Evolutionary conservation across 1,140 invertebrate genomes (phyloP).

Genomic region (Hypsibius dujardini): DNA sequence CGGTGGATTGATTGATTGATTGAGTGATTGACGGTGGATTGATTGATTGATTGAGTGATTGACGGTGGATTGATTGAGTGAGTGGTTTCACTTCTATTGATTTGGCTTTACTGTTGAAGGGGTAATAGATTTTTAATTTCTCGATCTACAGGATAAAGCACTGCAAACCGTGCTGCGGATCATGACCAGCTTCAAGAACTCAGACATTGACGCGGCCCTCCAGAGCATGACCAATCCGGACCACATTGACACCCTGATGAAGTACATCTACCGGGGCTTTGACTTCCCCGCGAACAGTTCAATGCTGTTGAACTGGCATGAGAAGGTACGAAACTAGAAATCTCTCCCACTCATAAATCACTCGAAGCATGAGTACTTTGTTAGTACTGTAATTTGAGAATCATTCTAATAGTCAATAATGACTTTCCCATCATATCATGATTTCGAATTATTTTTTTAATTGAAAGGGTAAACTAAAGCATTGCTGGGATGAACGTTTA

Average conservation of each 20-base stretch:
- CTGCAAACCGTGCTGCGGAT: conserved; percentile 64
- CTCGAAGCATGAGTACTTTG: background rate
- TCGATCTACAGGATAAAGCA: conserved; percentile 52
- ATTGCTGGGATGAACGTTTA: background rate
- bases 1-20: no score
- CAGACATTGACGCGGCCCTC: conserved; percentile 76
- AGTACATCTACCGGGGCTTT: conserved; percentile 91
- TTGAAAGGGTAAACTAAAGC: background rate
- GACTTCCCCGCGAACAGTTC: conserved; percentile 79
- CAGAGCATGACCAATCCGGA: conserved; percentile 52
- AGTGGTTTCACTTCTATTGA: no score
- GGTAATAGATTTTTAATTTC: no score
- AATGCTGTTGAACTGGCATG: conserved; percentile 82
- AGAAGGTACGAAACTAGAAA: conserved; percentile 47
- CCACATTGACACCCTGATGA: conserved; percentile 78
- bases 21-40: no score
- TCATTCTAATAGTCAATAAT: background rate
- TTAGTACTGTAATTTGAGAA: background rate
- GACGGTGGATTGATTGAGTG: no score
- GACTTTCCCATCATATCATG: background rate
- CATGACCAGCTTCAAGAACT: conserved; percentile 67
- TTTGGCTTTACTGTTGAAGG: no score
- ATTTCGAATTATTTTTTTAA: conserved; percentile 5
- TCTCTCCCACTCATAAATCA: background rate
- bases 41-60: no score